A percentile compares a stretch with the other conserved stretches of the same genome.
Conservation (phyloP, 2,113 vertebrate genomes). For the Grus americana region DNA sequence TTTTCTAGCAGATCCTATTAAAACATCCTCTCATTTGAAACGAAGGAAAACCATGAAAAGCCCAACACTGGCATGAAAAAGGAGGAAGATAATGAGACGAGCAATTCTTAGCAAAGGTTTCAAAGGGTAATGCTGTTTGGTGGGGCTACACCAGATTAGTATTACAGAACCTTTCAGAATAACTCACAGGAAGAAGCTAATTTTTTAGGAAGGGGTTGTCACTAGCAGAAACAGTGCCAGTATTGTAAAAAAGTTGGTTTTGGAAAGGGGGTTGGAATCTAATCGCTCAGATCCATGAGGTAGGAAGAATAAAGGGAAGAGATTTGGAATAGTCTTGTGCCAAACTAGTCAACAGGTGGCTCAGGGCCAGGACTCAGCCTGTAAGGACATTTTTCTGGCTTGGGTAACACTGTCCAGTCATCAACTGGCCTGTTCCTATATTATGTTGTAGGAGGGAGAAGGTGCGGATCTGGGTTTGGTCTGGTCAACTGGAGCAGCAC, state of each 20-base stretch:
- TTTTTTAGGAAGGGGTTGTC: not conserved
- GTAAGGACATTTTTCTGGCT: not conserved
- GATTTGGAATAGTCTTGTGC: not conserved
- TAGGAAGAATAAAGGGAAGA: not conserved
- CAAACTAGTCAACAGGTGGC: not conserved
- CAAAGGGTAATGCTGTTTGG: not conserved
- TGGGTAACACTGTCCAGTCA: not conserved
- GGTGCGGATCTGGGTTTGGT: not conserved
- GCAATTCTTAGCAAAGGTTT: not conserved
- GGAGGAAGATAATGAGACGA: not conserved
- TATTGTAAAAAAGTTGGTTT: not conserved
- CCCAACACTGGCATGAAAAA: not conserved
- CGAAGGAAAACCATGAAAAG: not conserved
- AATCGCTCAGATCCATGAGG: not conserved
- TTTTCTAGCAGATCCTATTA: not conserved
- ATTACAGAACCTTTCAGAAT: not conserved
- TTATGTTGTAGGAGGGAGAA: not conserved
- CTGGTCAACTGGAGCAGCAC: not conserved
- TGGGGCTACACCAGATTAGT: not conserved
- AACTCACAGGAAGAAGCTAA: not conserved
- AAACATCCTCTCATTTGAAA: not conserved
- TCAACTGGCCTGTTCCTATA: not conserved
- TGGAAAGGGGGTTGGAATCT: not conserved
- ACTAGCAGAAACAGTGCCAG: not conserved
- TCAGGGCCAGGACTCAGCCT: not conserved